These are phyloP conservation scores for Rallus crepitans DNA, from an alignment of 2,797 vertebrate genomes.

Conservation along the genomic window DNA sequence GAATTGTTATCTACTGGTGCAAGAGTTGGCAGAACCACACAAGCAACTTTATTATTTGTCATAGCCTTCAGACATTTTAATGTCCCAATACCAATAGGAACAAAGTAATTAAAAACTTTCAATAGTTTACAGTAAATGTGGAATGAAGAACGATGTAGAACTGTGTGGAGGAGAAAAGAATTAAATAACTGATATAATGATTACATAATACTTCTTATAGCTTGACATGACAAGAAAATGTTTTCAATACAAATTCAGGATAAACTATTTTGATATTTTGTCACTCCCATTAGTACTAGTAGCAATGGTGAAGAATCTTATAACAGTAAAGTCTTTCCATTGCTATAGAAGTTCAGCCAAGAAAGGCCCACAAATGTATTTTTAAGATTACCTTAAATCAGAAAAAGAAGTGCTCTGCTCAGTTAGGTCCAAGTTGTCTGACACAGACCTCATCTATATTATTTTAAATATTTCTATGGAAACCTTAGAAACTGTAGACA, in stretches of 20 bases:
- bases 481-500: not conserved
- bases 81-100: conserved; percentile 46
- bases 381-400: not conserved
- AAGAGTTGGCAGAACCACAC: conserved; percentile 38
- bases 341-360: not conserved
- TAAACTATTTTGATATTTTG: not conserved
- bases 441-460: not conserved
- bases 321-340: not conserved
- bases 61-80: conserved; percentile 64
- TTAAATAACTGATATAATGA: conserved; percentile 47
- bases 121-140: conserved; percentile 66
- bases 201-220: conserved; percentile 12
- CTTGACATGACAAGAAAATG: not conserved
- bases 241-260: not conserved
- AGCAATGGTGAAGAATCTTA: not conserved
- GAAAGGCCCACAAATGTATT: not conserved
- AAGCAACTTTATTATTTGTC: conserved; percentile 55
- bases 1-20: conserved; percentile 26
- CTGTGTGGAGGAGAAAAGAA: conserved; percentile 25
- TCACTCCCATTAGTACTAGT: not conserved
- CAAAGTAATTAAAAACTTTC: conserved; percentile 68
- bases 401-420: not conserved
- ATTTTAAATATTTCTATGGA: not conserved
- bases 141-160: conserved; percentile 43
- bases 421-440: not conserved